A percentile compares a stretch with the other conserved stretches of the same genome.
Evolutionary conservation across 1,140 invertebrate species (phyloP).

Genomic region (Nymphalis io): DNA sequence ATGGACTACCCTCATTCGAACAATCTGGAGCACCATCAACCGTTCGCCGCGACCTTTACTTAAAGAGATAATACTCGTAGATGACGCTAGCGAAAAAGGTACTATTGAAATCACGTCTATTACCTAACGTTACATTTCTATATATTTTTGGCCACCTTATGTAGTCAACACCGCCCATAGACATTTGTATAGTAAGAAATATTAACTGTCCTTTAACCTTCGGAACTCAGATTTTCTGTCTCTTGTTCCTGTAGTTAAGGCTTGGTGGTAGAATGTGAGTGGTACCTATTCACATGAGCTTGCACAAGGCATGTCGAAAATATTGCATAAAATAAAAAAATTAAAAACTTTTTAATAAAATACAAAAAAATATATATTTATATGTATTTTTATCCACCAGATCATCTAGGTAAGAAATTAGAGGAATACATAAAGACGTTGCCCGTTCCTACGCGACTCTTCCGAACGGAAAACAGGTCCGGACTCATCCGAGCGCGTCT

Average conservation of each 20-base stretch:
- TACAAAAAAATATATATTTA: too few species aligned
- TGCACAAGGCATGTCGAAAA: too few species aligned
- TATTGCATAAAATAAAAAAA: too few species aligned
- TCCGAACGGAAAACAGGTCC: conserved; percentile 93
- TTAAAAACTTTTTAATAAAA: too few species aligned
- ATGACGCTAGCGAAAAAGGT: conserved; percentile 97
- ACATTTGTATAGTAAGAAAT: too few species aligned
- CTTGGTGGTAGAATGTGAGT: too few species aligned
- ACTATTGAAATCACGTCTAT: conserved; percentile 15
- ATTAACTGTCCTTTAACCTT: too few species aligned
- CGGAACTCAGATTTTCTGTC: too few species aligned
- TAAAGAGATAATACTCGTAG: conserved; percentile 96
- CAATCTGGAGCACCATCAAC: conserved; percentile 98
- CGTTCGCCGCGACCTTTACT: conserved; percentile 92
- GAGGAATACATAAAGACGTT: conserved; percentile 94
- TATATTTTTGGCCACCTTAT: too few species aligned
- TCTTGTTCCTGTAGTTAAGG: too few species aligned
- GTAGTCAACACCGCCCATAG: too few species aligned
- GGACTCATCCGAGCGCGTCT: conserved; percentile 96
- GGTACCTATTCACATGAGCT: too few species aligned
- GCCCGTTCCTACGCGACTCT: conserved; percentile 91
- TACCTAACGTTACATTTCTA: background rate
- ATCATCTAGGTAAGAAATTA: conserved; percentile 92
- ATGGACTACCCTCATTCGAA: conserved; percentile 96
- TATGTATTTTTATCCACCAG: conserved; percentile 79